Evolutionary conservation across 92 coral and sea anemone species (phyloP), one percentile per base, ranked within the genome.

Genomic region (Umimayanthus kanabou): DNA sequence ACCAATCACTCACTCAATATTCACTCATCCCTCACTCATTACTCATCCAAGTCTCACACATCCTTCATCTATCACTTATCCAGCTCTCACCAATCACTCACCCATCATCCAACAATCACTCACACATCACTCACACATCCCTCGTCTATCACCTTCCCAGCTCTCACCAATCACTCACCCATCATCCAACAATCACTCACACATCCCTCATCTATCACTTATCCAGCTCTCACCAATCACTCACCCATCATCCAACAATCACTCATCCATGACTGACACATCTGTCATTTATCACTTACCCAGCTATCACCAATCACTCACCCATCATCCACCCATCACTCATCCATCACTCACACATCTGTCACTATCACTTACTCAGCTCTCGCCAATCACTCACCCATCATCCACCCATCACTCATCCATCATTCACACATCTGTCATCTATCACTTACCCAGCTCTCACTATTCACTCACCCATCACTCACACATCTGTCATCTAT

Each of bases 321-420:
- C 7, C 47, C 40, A 30, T 22, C 47, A 74, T 23, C 57, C 64
- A 53, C 18, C 5, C 55, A 22, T 5, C 49, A 40, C 9, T 8
- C 16, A 78, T 7, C 4, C 26, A 10, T 11, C 22, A 29, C 9
- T 71, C 28, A 29, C 9, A 50, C 28, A 11, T 20, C 57, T 11
- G 22, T 53, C 64, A 89, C 95, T 64, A n/a, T n/a, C n/a, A n/a
- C n/a, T n/a, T 43, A 93, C 96, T 93, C 42, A 45, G 3, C 53
- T 0, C 11, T 7, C 53, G 6, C 53, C 53, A 1, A 47, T 57
- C 23, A 30, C 40, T 40, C 30, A 30, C 79, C 23, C 40, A 30
- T 6, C 47, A 74, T 43, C 57, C 64, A 53, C 33, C 5, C 55
- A 22, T 5, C 49, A 16, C n/a, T 23, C 33, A 78, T 6, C 4